Conservation (phyloP, 2,113 vertebrate species). For the Pampusana beccarii region DNA sequence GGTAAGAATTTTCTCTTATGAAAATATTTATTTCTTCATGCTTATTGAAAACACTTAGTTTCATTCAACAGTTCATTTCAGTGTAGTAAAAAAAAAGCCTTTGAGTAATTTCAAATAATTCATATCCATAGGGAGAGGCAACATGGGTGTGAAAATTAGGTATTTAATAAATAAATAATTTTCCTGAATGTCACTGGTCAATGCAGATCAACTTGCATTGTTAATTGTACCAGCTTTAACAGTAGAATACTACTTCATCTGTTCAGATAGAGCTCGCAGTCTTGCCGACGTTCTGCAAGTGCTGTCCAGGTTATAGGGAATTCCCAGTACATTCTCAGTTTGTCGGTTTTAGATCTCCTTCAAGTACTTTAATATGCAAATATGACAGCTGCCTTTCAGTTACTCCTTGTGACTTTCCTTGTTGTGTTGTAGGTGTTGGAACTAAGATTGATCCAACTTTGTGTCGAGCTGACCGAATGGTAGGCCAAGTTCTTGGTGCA, state of each 20-base stretch:
- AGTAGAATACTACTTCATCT: background rate
- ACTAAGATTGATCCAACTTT: slow-evolving; percentile 98
- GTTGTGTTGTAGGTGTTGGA: slow-evolving; percentile 86
- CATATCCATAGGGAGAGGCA: background rate
- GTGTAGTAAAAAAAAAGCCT: background rate
- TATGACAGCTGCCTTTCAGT: background rate
- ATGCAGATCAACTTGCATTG: background rate
- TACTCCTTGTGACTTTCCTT: background rate
- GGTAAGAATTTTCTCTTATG: slow-evolving; percentile 71
- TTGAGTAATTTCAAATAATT: background rate
- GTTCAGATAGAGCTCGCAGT: background rate
- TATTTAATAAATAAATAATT: background rate
- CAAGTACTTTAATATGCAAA: background rate
- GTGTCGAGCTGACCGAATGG: slow-evolving; percentile 97
- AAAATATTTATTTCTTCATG: background rate
- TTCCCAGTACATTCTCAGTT: background rate
- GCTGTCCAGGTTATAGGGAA: background rate
- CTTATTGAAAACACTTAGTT: background rate
- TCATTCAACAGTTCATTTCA: background rate
- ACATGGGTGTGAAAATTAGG: background rate
- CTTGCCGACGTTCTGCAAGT: background rate
- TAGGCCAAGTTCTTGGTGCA: slow-evolving; percentile 96
- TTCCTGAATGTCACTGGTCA: background rate
- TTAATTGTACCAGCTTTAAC: background rate
- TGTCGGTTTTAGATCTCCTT: background rate